Evolutionary conservation across 2,888 invertebrate genomes (phyloP), one percentile per base, ranked within the genome.

Genomic region (Melangyna quadrimaculata): DNA sequence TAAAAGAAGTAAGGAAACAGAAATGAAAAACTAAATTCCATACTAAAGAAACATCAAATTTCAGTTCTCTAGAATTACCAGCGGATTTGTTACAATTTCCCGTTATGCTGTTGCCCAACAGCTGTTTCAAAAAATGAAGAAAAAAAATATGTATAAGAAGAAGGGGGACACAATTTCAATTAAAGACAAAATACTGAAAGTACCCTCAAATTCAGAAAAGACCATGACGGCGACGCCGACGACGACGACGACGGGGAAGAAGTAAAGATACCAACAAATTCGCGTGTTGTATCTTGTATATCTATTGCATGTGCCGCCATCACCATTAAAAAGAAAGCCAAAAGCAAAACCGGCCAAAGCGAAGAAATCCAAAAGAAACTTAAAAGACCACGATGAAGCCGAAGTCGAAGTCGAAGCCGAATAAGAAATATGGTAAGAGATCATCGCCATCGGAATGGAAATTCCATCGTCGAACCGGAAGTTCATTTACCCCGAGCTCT

Each of bases 381-480:
- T n/a, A 27, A 37, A 61, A 61, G 43, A 72, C 59, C 32, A 80
- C 17, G 40, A 43, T 14, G 9, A 61, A 35, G 35, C 32, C 17
- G 51, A 75, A 51, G 55, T 19, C 61, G 10, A 70, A 37, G 29
- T 37, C 59, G 40, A 37, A 51, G 45, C 3, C 53, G 27, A 74
- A 63, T 37, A 69, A 75, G 71, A 69, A 73, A 69, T 72, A 55
- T 75, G 75, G 84, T 63, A 77, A 84, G 57, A 79, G 84, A 86
- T 78, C 77, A 80, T 80, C 59, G 80, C 70, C 77, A 78, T 80
- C 59, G 77, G 86, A 86, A 86, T 86, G 86, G 86, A 80, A 86
- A 80, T 86, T 86, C 86, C 80, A 86, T 59, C 72, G 86, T 55
- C 51, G 86, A 86, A 86, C 86, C 86, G 86, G 86, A 86, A 86